Conservation (phyloP, 1,140 invertebrate genomes). For the Bursaphelenchus mucronatus region DNA sequence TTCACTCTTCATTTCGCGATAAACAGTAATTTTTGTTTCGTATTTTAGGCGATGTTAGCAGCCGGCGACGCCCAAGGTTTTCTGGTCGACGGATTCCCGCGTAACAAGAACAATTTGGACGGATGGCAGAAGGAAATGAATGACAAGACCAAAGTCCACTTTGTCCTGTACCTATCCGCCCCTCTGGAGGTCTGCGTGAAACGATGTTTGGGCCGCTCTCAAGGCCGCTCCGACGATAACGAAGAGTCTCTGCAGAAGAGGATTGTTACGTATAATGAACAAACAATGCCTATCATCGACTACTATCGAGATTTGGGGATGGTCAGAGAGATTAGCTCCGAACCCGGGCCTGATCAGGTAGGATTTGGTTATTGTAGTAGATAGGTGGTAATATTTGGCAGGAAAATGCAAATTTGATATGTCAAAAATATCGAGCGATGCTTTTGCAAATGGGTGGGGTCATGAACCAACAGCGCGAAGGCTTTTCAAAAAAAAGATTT, state of each 20-base stretch:
- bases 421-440: too few species aligned
- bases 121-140: slow-evolving; percentile 85
- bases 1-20: background rate
- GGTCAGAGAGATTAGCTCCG: slow-evolving; percentile 75
- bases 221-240: slow-evolving; percentile 91
- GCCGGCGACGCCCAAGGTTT: slow-evolving; percentile 73
- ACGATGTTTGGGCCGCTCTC: slow-evolving; percentile 80
- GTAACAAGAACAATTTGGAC: slow-evolving; percentile 91
- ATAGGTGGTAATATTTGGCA: too few species aligned
- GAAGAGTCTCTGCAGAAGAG: slow-evolving; percentile 81
- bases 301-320: slow-evolving; percentile 73
- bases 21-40: background rate
- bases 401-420: too few species aligned
- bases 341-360: slow-evolving; percentile 70
- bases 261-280: slow-evolving; percentile 78
- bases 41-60: slow-evolving; percentile 69
- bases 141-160: slow-evolving; percentile 77
- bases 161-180: slow-evolving; percentile 90
- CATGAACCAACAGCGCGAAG: too few species aligned
- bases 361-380: background rate
- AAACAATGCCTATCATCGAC: slow-evolving; percentile 88
- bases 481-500: too few species aligned
- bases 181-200: slow-evolving; percentile 75
- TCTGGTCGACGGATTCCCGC: slow-evolving; percentile 94
- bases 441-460: too few species aligned